These are phyloP conservation scores for Onthophagus sagittarius DNA, from an alignment of 2,888 invertebrate species.

Conservation along the genomic window DNA sequence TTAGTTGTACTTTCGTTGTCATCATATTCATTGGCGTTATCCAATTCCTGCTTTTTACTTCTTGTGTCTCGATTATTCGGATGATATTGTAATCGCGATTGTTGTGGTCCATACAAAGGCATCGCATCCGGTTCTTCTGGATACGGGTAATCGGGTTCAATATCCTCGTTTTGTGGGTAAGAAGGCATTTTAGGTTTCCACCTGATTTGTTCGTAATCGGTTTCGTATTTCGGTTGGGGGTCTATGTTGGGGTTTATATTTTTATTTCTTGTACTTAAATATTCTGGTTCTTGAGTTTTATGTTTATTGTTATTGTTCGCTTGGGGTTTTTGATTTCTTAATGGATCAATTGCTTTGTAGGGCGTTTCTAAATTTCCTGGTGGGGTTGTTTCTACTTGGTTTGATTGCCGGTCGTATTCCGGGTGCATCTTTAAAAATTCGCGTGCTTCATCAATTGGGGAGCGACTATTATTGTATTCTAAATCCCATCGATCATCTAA, in stretches of 20 bases:
- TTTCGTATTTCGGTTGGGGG: constrained; percentile 22
- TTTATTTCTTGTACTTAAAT: constrained; percentile 13
- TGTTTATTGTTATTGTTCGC: constrained; percentile 45
- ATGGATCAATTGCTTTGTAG: constrained; percentile 9
- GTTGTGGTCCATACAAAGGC: constrained; percentile 34
- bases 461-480: constrained; percentile 41
- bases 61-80: constrained; percentile 41
- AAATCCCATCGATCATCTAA: constrained; percentile 35
- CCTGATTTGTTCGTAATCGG: constrained; percentile 28
- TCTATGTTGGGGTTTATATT: constrained; percentile 5
- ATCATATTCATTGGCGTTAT: constrained; percentile 3
- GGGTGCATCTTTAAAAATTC: constrained; percentile 41
- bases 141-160: constrained; percentile 23
- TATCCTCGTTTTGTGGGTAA: constrained; percentile 30
- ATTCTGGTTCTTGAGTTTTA: constrained; percentile 29
- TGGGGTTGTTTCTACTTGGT: constrained; percentile 4
- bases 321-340: constrained; percentile 28
- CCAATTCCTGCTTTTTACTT: constrained; percentile 35
- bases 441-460: constrained; percentile 39
- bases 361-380: constrained; percentile 3
- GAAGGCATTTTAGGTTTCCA: constrained; percentile 26
- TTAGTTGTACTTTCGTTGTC: constrained; percentile 24
- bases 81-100: constrained; percentile 31
- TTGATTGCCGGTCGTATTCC: constrained; percentile 28
- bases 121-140: constrained; percentile 22